These are phyloP conservation scores for Anomalospiza imberbis DNA, from an alignment of 2,797 vertebrate species.

Conservation along the genomic window DNA sequence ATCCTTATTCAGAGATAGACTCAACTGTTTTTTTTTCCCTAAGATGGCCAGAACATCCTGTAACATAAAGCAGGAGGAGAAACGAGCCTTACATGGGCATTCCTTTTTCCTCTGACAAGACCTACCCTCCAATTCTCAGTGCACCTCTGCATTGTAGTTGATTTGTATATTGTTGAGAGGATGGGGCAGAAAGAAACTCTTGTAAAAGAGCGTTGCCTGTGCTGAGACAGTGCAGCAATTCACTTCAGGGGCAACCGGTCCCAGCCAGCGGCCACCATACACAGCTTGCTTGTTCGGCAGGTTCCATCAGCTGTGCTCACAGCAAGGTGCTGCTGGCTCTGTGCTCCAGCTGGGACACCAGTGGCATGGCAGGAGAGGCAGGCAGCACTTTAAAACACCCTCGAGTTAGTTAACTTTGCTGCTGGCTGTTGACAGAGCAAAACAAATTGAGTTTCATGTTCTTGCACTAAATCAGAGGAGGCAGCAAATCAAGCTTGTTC, in stretches of 20 bases:
- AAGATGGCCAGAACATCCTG: conserved; percentile 65
- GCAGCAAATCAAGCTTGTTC: neutral
- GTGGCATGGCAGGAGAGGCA: neutral
- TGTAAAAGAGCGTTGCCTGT: rapidly evolving
- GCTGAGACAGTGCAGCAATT: neutral
- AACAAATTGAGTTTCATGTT: neutral
- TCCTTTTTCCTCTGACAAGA: neutral
- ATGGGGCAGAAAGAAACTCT: neutral
- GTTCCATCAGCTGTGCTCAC: neutral
- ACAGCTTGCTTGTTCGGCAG: neutral
- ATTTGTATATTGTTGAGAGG: neutral
- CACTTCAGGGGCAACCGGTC: neutral
- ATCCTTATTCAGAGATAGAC: neutral
- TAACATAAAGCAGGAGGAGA: conserved; percentile 38
- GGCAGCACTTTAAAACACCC: neutral
- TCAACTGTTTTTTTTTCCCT: conserved; percentile 31
- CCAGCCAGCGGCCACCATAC: neutral
- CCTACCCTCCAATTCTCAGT: neutral
- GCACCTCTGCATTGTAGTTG: neutral
- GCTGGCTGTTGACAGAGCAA: neutral
- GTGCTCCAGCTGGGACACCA: neutral
- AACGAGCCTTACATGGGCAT: conserved; percentile 53
- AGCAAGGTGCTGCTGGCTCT: neutral
- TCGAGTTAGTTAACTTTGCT: neutral
- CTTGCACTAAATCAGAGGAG: neutral